Conservation (phyloP, 2,113 vertebrate species). For the Myotis yumanensis region DNA sequence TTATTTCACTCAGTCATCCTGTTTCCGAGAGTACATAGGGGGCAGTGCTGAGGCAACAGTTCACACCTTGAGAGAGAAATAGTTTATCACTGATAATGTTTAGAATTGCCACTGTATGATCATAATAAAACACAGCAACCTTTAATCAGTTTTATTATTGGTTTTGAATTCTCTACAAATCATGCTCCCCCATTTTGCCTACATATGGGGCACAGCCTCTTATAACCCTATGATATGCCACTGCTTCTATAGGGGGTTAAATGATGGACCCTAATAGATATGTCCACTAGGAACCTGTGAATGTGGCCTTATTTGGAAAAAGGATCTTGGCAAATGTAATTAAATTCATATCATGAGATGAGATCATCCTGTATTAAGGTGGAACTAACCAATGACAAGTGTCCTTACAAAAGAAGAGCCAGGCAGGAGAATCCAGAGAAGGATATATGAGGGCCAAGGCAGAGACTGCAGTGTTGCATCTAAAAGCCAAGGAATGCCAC, state of each 20-base stretch:
- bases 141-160: neutral
- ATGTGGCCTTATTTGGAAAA: neutral
- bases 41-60: too few relatives aligned
- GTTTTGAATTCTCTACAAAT: neutral
- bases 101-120: neutral
- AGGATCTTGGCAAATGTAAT: neutral
- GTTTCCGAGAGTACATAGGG: too few relatives aligned
- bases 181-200: neutral
- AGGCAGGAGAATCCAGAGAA: neutral
- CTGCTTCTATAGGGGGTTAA: neutral
- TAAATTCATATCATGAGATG: neutral
- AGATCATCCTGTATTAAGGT: neutral
- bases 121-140: neutral
- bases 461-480: rapidly evolving
- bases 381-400: neutral
- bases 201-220: rapidly evolving
- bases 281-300: neutral
- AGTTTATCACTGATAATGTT: neutral
- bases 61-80: neutral
- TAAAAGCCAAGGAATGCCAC: neutral
- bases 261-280: neutral
- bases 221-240: neutral
- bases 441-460: neutral
- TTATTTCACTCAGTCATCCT: neutral
- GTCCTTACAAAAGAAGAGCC: neutral